Percentiles rank a stretch among this genome's conserved stretches.
Conservation (phyloP, 2,797 vertebrate species). For the Alectoris magna region DNA sequence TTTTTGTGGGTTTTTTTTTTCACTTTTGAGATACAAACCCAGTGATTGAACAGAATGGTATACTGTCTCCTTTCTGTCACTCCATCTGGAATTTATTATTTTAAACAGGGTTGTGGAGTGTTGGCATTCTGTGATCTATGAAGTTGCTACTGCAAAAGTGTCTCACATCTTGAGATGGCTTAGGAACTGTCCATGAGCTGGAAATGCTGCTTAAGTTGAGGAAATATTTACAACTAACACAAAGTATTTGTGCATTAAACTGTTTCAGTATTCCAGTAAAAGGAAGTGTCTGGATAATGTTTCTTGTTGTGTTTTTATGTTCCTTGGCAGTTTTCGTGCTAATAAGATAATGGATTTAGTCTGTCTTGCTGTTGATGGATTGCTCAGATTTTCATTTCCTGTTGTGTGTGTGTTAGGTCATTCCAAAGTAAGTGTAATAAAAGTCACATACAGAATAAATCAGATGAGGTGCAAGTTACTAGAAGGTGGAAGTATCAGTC, state of each 20-base stretch:
- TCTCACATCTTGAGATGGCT: slow-evolving; percentile 51
- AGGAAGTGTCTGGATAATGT: slow-evolving; percentile 7
- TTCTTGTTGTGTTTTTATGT: slow-evolving; percentile 8
- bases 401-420: neutral
- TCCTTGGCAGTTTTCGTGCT: slow-evolving; percentile 2
- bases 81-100: slow-evolving; percentile 80
- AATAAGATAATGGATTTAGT: neutral
- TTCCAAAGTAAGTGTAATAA: neutral
- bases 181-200: slow-evolving; percentile 30
- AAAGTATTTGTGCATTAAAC: slow-evolving; percentile 44
- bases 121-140: slow-evolving; percentile 64
- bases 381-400: slow-evolving; percentile 9
- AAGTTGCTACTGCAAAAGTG: slow-evolving; percentile 52
- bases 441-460: neutral
- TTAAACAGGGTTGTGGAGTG: slow-evolving; percentile 57
- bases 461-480: neutral
- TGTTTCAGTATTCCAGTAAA: slow-evolving; percentile 56
- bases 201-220: slow-evolving; percentile 45
- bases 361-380: neutral
- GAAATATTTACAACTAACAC: slow-evolving; percentile 35
- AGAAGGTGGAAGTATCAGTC: neutral
- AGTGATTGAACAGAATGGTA: slow-evolving; percentile 58
- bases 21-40: slow-evolving; percentile 78
- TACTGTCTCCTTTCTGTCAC: slow-evolving; percentile 73
- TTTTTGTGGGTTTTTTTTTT: neutral